phyloP scores from a whole-genome alignment of 2,797 vertebrate genomes.

The Takifugu ocellatus region DNA sequence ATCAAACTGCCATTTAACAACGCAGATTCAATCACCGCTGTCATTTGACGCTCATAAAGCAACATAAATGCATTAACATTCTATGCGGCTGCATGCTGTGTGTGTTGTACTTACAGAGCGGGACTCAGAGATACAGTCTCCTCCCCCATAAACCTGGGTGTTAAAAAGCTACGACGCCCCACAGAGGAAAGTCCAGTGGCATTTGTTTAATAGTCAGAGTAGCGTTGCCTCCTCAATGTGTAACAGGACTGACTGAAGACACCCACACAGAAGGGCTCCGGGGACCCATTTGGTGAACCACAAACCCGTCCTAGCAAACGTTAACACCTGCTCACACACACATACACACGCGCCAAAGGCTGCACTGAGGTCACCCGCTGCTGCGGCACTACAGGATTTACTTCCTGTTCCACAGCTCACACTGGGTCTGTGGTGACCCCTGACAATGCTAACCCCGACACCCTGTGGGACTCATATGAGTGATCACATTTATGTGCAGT shows the following conservation, averaged over 20 bases:
- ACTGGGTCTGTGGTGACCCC: constrained; percentile 29
- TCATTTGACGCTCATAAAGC: constrained; percentile 1
- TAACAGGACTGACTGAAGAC: constrained; percentile 31
- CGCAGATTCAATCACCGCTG: not conserved
- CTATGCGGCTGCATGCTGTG: constrained; percentile 8
- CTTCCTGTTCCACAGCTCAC: constrained; percentile 53
- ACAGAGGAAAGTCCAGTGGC: constrained; percentile 10
- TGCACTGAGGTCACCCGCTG: constrained; percentile 64
- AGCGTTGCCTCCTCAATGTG: constrained; percentile 11
- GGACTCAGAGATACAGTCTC: constrained; percentile 33
- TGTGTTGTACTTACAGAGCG: constrained; percentile 60
- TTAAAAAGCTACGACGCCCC: constrained; percentile 62
- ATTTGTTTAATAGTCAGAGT: constrained; percentile 8
- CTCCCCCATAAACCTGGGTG: constrained; percentile 48
- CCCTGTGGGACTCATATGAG: not conserved
- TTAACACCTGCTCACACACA: constrained; percentile 25
- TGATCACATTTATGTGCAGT: constrained; percentile 5
- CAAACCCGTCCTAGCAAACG: constrained; percentile 29
- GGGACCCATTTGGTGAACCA: constrained; percentile 31
- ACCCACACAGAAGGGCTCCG: constrained; percentile 12
- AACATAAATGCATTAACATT: not conserved
- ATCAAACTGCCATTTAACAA: not conserved
- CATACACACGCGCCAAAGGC: constrained; percentile 44
- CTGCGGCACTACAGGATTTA: constrained; percentile 54
- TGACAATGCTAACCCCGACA: not conserved